phyloP scores from a whole-genome alignment of 2,888 invertebrate genomes.

The Caenorhabditis japonica region DNA sequence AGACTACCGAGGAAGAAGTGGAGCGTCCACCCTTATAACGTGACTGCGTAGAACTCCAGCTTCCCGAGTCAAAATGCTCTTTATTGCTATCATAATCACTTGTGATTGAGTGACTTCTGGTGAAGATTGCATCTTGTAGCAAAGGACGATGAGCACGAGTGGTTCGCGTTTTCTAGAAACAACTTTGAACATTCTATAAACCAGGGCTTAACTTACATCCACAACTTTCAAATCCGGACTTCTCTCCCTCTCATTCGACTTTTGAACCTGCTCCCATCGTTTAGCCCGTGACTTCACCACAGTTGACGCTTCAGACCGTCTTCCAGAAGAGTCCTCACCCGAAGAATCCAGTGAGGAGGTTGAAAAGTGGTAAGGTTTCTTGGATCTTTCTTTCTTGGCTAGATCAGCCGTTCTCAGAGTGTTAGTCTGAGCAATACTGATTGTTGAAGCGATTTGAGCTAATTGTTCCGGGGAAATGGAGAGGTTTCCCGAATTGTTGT shows the following conservation, averaged over 20 bases:
- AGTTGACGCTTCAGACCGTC: conserved; percentile 38
- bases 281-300: conserved; percentile 30
- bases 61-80: conserved; percentile 70
- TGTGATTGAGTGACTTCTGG: conserved; percentile 66
- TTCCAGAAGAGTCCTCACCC: conserved; percentile 57
- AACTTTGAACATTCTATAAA: too few species aligned
- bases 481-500: conserved; percentile 42
- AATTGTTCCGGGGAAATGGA: conserved; percentile 58
- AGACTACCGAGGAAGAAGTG: conserved; percentile 44
- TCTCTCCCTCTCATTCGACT: conserved; percentile 34
- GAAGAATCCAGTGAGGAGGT: conserved; percentile 64
- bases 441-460: conserved; percentile 64
- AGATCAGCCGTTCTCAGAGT: conserved; percentile 49
- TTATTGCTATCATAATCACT: conserved; percentile 71
- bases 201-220: conserved; percentile 8
- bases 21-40: conserved; percentile 48
- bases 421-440: conserved; percentile 52
- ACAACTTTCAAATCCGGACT: conserved; percentile 25
- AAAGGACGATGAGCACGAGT: conserved; percentile 51
- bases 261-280: conserved; percentile 41
- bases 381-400: conserved; percentile 31
- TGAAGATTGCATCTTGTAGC: conserved; percentile 61
- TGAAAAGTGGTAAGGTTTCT: conserved; percentile 60
- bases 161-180: conserved; percentile 48
- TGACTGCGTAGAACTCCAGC: conserved; percentile 68